Evolutionary conservation across 2,888 invertebrate species (phyloP), one percentile per base, ranked within the genome.

Genomic region (Beris morrisii): DNA sequence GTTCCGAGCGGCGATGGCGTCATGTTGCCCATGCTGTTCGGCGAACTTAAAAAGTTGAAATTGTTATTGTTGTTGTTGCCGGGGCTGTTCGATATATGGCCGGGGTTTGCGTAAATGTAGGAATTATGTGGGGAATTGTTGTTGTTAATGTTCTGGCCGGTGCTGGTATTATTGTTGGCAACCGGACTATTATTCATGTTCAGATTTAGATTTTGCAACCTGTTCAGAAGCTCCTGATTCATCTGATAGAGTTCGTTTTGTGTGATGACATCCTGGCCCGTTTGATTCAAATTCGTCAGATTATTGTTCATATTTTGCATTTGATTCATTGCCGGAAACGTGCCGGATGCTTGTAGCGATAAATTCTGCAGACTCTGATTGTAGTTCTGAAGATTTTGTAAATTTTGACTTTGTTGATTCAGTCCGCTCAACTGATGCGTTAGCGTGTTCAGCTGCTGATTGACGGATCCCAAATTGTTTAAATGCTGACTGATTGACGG

Each of bases 241-340:
- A 81, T 77, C 72, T 80, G 81, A 67, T 78, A 81, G 70, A 78
- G 75, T 71, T 78, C 81, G 70, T 77, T 81, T 71, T 79, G 82
- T 72, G 74, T 56, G 15, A 67, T 59, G 52, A 67, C 58, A 65
- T 67, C 67, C 38, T 73, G 67, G 12, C 70, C 70, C 4, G 72
- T 67, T 32, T 74, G 72, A 22, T 72, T 67, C 61, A 78, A 73
- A 59, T 76, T 77, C 45, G 78, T 5, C 72, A 79, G 67, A 66
- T 80, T 80, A 65, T 74, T 76, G 71, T 75, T 76, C 32, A 80
- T 77, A 63, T 69, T 77, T 59, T 79, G 80, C 59, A 80, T 71
- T 66, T 78, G 78, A 69, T 75, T 74, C 74, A 80, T 76, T 55
- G 79, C 75, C 4, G 79, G 77, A 71, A 74, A 80, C 73, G 70